Evolutionary conservation across 2,113 vertebrate genomes (phyloP), one percentile per base, ranked within the genome.

Genomic region (Nothoprocta perdicaria): DNA sequence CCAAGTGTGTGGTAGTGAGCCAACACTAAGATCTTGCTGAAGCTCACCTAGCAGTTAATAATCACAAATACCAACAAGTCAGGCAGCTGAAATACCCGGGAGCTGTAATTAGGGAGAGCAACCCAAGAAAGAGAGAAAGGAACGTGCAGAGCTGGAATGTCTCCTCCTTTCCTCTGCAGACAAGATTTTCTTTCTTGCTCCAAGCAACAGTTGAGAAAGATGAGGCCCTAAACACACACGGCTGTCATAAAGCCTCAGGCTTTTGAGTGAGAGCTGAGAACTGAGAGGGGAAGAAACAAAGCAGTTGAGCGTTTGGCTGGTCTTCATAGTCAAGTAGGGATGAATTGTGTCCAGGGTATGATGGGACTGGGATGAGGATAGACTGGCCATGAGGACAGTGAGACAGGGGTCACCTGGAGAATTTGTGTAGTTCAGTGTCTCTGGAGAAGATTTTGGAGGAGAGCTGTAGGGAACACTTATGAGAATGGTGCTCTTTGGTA

Each of bases 151-250:
- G 52, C 35, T 52, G 15, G 50, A 67, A 29, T 72, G 33, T 58
- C 8, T 4, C 2, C 26, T 68, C 18, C n/a, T 55, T 61, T 45
- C 21, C 38, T 27, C 74, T 61, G n/a, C 3, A 2, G 73, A 21
- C 17, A 22, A 2, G 3, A 31, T 66, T 55, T 61, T 35, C 14
- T 69, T n/a, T 50, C 55, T 31, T 80, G 21, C 48, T 69, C 35
- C 22, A 33, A 43, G 23, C 35, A 26, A 6, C 0, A 3, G 53
- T 12, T 0, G 1, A 67, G 61, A 26, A 88, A 61, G 67, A 63
- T 1, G 1, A 48, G n/a, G 57, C 50, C 84, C 69, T 1, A 0
- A 3, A 0, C 2, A 10, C 2, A 10, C 9, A 31, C 2, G 35
- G 50, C n/a, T 65, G 15, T 40, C 46, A 27, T 27, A 41, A 66